These are phyloP conservation scores for Drosophila sechellia DNA, from an alignment of 1,140 invertebrate species.

Conservation along the genomic window DNA sequence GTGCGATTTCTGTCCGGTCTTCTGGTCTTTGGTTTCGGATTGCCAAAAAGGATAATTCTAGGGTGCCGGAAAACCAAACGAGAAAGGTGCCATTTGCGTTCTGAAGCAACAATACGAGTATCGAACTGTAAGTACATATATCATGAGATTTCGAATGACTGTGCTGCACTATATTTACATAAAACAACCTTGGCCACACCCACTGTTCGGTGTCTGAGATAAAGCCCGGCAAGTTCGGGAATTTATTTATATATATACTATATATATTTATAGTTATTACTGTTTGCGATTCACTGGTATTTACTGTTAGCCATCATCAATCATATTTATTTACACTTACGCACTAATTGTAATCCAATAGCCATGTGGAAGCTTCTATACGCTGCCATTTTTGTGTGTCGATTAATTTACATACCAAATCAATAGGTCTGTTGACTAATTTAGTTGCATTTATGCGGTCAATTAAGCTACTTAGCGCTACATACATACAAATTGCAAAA, in stretches of 20 bases:
- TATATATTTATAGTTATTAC: constrained; percentile 11
- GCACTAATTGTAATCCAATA: constrained; percentile 47
- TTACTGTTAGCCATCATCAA: neutral
- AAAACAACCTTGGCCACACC: constrained; percentile 52
- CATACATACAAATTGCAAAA: constrained; percentile 74
- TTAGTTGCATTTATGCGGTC: constrained; percentile 47
- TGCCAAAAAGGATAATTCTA: constrained; percentile 56
- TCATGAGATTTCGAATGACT: constrained; percentile 32
- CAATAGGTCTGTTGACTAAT: constrained; percentile 44
- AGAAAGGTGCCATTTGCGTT: constrained; percentile 18
- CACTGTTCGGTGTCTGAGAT: constrained; percentile 9
- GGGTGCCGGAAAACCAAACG: constrained; percentile 48
- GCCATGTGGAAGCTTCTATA: constrained; percentile 27
- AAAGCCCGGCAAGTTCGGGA: neutral
- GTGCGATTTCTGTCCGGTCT: constrained; percentile 47
- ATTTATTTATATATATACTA: constrained; percentile 16
- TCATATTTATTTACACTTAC: constrained; percentile 70
- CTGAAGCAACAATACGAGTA: constrained; percentile 47
- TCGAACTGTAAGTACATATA: constrained; percentile 41
- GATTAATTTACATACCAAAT: constrained; percentile 66
- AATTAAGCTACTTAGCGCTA: constrained; percentile 72
- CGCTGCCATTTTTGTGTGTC: constrained; percentile 14
- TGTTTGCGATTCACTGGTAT: neutral
- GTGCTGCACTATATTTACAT: constrained; percentile 47
- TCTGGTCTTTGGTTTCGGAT: constrained; percentile 15